Evolutionary conservation across 1,140 invertebrate genomes (phyloP).

Genomic region (Limonius californicus): DNA sequence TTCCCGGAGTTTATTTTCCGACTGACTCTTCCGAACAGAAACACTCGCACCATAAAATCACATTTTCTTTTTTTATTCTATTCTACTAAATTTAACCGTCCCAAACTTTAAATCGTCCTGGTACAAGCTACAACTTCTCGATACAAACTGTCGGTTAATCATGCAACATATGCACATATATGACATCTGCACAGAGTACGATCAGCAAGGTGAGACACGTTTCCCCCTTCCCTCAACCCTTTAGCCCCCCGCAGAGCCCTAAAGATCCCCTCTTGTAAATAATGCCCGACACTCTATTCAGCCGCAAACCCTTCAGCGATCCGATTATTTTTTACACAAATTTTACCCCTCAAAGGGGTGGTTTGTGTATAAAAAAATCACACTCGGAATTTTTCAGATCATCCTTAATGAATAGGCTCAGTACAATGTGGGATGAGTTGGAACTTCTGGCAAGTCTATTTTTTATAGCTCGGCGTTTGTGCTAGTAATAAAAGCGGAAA

Average conservation of each 20-base stretch:
- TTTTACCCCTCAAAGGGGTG: conserved; percentile 36
- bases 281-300: conserved; percentile 41
- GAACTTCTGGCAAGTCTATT: not conserved
- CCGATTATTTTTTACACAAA: conserved; percentile 43
- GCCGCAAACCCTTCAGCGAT: conserved; percentile 42
- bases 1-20: not conserved
- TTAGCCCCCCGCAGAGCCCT: conserved; percentile 31
- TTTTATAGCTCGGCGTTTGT: not conserved
- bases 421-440: conserved; percentile 17
- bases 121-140: not conserved
- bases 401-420: conserved; percentile 27
- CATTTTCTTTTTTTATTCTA: too few species aligned
- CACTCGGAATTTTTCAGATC: conserved; percentile 26
- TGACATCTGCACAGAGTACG: not conserved
- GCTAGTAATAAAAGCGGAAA: not conserved
- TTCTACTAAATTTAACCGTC: too few species aligned
- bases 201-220: conserved; percentile 15
- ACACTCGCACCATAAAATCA: not conserved
- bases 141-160: not conserved
- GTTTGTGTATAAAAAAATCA: conserved; percentile 40
- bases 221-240: conserved; percentile 32
- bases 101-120: too few species aligned
- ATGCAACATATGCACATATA: conserved; percentile 6
- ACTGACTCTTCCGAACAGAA: too few species aligned
- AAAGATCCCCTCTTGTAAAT: conserved; percentile 33